phyloP scores from a whole-genome alignment of 64 coral and sea anemone genomes.

The Montipora cactus region DNA sequence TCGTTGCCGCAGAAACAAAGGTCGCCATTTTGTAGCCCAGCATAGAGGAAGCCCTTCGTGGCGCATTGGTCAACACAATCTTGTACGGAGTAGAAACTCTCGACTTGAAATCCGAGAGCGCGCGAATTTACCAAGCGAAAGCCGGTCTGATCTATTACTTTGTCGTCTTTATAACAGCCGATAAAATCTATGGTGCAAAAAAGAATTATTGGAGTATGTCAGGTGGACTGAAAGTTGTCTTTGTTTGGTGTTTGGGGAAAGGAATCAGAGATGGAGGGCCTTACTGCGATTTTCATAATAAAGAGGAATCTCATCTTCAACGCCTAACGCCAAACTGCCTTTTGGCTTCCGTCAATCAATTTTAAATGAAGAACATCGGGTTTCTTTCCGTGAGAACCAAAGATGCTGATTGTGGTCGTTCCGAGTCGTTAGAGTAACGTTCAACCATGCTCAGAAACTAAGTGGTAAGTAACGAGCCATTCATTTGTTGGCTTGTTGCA shows the following conservation, averaged over 20 bases:
- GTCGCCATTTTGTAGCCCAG: slow-evolving; percentile 83
- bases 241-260: background rate
- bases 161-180: slow-evolving; percentile 86
- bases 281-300: no score
- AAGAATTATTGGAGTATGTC: background rate
- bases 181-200: slow-evolving; percentile 53
- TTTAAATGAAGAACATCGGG: no score
- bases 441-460: no score
- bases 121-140: slow-evolving; percentile 50
- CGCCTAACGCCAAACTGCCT: no score
- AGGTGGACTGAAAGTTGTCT: background rate
- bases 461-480: no score
- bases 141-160: slow-evolving; percentile 19
- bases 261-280: no score
- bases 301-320: no score
- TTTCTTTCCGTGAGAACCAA: no score
- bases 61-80: slow-evolving; percentile 69
- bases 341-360: no score
- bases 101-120: slow-evolving; percentile 46
- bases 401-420: no score
- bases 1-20: slow-evolving; percentile 84
- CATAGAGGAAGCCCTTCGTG: slow-evolving; percentile 52
- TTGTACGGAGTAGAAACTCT: slow-evolving; percentile 15
- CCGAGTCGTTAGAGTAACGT: no score
- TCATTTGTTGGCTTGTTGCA: no score